Evolutionary conservation across 1,140 invertebrate species (phyloP), one percentile per base, ranked within the genome.

Genomic region (Agraylea sexmaculata): DNA sequence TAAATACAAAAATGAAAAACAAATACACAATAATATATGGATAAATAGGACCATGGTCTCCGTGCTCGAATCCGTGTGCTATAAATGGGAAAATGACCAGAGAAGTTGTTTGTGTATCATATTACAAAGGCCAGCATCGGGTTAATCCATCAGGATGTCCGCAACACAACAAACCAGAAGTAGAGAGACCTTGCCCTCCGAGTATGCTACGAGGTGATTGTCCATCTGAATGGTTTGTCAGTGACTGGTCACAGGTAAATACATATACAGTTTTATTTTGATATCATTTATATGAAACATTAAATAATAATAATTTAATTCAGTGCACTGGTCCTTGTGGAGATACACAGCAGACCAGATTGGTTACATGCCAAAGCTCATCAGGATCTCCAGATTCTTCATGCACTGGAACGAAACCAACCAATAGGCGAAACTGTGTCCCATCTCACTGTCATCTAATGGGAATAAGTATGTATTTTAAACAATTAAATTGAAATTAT

Each of bases 41-140:
- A 37, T 42, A 35, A 47, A 48, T 58, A 57, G 73, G 74, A 42
- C 66, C 72, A 11, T 80, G 77, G 77, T 68, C 68, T 3, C 57
- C 75, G 55, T 81, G 78, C 56, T 75, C 75, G 0, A 66, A 68
- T 3, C 46, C 60, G 2, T 81, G 77, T 59, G 73, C 73, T 23
- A 60, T 56, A 4, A 63, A 69, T 50, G 71, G 76, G 1, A 52
- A 56, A 32, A 58, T 65, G 46, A 59, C 49, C 11, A 64, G 64
- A 17, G 64, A 65, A 10, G 68, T 75, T 4, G 58, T 71, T 10
- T 79, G 77, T 52, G 57, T 74, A 6, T 62, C 61, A 6, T 63
- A 59, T n/a, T 61, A 57, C 15, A 60, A 63, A 1, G 54, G 65
- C 28, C 52, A 62, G 16, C 42, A 64, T 2, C 41, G 60, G 2